Percentiles rank a stretch among this genome's conserved stretches.
Conservation (phyloP, 2,888 invertebrate species). For the Epinotia demarniana region DNA sequence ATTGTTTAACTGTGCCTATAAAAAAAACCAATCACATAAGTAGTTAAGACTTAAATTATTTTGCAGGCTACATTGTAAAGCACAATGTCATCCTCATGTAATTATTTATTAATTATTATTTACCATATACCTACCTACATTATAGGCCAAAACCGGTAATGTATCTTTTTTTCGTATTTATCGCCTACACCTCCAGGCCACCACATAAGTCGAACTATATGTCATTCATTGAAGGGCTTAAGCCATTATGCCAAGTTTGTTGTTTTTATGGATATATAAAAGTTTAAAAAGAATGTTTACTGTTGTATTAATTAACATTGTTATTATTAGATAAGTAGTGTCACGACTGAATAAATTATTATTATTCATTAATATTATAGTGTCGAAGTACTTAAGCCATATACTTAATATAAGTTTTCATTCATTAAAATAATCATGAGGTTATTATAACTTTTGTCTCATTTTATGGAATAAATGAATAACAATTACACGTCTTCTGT, state of each 20-base stretch:
- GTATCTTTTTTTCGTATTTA: no score
- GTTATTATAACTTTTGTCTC: slow-evolving; percentile 33
- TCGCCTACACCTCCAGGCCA: no score
- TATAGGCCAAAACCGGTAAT: no score
- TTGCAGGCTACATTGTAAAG: background rate
- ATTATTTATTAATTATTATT: background rate
- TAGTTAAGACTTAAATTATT: no score
- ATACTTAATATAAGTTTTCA: slow-evolving; percentile 42
- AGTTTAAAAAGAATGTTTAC: slow-evolving; percentile 32
- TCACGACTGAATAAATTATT: slow-evolving; percentile 54
- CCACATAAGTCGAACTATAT: no score
- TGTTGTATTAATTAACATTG: slow-evolving; percentile 40
- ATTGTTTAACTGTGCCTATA: no score
- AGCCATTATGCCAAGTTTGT: background rate
- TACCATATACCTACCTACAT: no score
- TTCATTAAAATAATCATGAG: slow-evolving; percentile 39
- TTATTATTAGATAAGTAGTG: slow-evolving; percentile 51
- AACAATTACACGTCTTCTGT: slow-evolving; percentile 23
- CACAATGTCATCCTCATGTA: background rate
- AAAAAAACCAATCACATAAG: background rate
- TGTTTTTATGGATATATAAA: slow-evolving; percentile 27
- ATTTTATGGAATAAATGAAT: slow-evolving; percentile 47
- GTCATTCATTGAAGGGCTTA: background rate
- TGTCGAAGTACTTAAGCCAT: slow-evolving; percentile 46
- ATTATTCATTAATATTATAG: slow-evolving; percentile 49